Percentiles rank a stretch among this genome's conserved stretches.
Evolutionary conservation across 2,113 vertebrate genomes (phyloP).

Genomic region (Trinectes maculatus): DNA sequence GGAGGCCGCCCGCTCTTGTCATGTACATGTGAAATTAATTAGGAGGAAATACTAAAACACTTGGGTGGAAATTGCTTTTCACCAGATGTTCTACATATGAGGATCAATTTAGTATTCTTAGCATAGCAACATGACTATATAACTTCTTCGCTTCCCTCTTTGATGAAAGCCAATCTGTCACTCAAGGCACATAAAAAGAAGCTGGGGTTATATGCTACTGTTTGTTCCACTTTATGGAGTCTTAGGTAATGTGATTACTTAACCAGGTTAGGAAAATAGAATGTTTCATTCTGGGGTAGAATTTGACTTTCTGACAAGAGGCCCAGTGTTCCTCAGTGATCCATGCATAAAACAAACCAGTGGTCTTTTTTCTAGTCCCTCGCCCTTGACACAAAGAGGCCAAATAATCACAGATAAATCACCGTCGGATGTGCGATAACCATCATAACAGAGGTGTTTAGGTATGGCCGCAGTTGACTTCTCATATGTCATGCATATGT

Average conservation of each 20-base stretch:
- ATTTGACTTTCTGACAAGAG: slow-evolving; percentile 78
- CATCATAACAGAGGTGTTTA: slow-evolving; percentile 63
- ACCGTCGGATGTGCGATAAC: slow-evolving; percentile 67
- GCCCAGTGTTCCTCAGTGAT: slow-evolving; percentile 80
- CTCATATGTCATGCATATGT: slow-evolving; percentile 58
- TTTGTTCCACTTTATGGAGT: slow-evolving; percentile 83
- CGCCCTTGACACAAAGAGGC: slow-evolving; percentile 43
- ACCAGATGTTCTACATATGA: slow-evolving; percentile 86
- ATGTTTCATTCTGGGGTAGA: slow-evolving; percentile 81
- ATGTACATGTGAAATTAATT: slow-evolving; percentile 88
- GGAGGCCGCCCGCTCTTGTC: slow-evolving; percentile 83
- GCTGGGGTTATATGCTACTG: slow-evolving; percentile 80
- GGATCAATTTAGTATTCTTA: slow-evolving; percentile 82
- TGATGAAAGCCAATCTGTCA: slow-evolving; percentile 84
- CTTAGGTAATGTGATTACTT: slow-evolving; percentile 85
- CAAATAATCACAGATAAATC: slow-evolving; percentile 77
- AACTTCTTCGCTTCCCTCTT: slow-evolving; percentile 71
- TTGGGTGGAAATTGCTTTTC: slow-evolving; percentile 86
- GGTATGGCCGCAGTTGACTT: slow-evolving; percentile 45
- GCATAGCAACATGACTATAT: slow-evolving; percentile 76
- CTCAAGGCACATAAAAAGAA: slow-evolving; percentile 79
- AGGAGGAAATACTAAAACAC: slow-evolving; percentile 88
- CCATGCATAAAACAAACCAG: slow-evolving; percentile 69
- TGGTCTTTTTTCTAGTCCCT: slow-evolving; percentile 58
- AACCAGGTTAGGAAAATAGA: slow-evolving; percentile 85